Percentiles rank a stretch among this genome's conserved stretches.
These are phyloP conservation scores for Euleptes europaea DNA, from an alignment of 2,113 vertebrate genomes.

Conservation along the genomic window DNA sequence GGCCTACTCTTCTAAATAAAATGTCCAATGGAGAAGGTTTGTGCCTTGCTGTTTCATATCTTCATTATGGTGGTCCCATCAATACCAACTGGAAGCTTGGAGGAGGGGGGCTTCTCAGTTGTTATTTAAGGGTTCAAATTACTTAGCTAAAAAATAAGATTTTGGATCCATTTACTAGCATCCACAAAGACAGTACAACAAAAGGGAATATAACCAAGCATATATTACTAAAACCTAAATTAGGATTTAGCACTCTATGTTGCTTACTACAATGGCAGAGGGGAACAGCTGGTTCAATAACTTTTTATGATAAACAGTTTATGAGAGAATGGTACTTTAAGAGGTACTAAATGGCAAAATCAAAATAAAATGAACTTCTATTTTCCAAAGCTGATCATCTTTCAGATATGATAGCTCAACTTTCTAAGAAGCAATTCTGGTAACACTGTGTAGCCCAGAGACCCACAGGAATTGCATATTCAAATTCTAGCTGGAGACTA, in stretches of 20 bases:
- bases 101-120: too few relatives aligned
- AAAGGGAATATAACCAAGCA: background rate
- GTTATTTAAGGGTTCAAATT: background rate
- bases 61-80: too few relatives aligned
- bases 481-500: background rate
- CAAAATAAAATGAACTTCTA: background rate
- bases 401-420: background rate
- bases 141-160: background rate
- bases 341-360: background rate
- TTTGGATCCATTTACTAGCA: background rate
- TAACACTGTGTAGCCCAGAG: background rate
- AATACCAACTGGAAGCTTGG: too few relatives aligned
- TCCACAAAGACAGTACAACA: background rate
- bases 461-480: background rate
- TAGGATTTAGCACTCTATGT: background rate
- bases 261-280: background rate
- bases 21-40: too few relatives aligned
- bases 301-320: slow-evolving; percentile 4
- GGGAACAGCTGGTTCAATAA: background rate
- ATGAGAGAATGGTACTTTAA: background rate
- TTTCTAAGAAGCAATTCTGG: slow-evolving; percentile 2
- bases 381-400: background rate
- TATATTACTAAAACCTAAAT: background rate
- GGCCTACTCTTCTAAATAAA: too few relatives aligned
- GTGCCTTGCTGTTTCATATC: too few relatives aligned